Percentiles rank a stretch among this genome's conserved stretches.
Conservation (phyloP, 2,888 invertebrate genomes). For the Venusia cambrica region DNA sequence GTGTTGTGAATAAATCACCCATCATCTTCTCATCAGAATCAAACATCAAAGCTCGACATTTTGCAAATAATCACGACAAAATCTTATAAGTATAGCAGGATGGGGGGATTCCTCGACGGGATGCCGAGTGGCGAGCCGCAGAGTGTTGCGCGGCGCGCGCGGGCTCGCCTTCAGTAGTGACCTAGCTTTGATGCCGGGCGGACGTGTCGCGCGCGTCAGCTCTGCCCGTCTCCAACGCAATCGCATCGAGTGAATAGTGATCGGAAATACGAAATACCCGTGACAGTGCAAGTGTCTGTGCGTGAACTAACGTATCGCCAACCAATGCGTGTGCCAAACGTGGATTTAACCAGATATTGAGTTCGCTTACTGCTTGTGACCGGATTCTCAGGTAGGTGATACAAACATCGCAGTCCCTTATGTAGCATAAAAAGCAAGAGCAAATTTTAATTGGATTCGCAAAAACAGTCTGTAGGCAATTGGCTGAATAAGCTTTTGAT, state of each 20-base stretch:
- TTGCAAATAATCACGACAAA: conserved; percentile 40
- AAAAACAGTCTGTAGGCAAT: conserved; percentile 29
- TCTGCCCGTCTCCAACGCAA: conserved; percentile 29
- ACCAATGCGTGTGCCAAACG: conserved; percentile 46
- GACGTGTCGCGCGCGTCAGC: conserved; percentile 42
- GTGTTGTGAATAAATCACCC: conserved; percentile 22
- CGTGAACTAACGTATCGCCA: conserved; percentile 44
- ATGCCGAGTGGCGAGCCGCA: no score
- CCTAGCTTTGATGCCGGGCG: conserved; percentile 50
- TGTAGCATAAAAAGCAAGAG: conserved; percentile 19
- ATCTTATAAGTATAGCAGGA: conserved; percentile 49
- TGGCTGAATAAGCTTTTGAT: no score
- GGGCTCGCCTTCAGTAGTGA: conserved; percentile 56
- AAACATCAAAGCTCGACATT: conserved; percentile 37
- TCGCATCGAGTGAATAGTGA: conserved; percentile 56
- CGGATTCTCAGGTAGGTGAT: conserved; percentile 40
- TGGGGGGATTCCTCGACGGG: conserved; percentile 54
- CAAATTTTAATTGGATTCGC: conserved; percentile 18
- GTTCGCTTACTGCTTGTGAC: conserved; percentile 35
- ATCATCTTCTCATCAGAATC: conserved; percentile 35
- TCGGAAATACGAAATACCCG: conserved; percentile 43
- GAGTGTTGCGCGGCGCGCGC: conserved; percentile 63
- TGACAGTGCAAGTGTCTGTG: conserved; percentile 59
- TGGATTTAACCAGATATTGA: conserved; percentile 39
- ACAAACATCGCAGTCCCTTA: conserved; percentile 24